A percentile compares a stretch with the other conserved stretches of the same genome.
phyloP scores from a whole-genome alignment of 1,140 invertebrate genomes.

The Euura saliciscinereae region DNA sequence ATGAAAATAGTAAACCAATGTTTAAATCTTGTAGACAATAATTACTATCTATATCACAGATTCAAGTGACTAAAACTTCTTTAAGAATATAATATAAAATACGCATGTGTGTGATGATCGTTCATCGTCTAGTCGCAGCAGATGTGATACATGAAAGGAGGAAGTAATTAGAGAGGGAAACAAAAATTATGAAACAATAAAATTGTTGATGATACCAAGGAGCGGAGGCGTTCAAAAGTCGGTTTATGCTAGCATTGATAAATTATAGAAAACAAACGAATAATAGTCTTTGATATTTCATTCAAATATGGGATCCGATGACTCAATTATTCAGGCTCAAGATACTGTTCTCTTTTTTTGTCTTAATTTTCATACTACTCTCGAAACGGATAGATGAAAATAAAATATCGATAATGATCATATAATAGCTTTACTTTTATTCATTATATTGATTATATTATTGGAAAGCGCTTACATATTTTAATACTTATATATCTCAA shows the following conservation, averaged over 20 bases:
- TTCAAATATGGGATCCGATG: too few relatives aligned
- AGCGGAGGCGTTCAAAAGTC: neutral
- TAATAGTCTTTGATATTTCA: too few relatives aligned
- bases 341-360: neutral
- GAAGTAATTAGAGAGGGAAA: neutral
- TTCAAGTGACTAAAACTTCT: constrained; percentile 61
- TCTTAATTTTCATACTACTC: neutral
- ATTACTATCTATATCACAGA: constrained; percentile 64
- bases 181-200: neutral
- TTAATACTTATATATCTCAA: constrained; percentile 2
- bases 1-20: constrained; percentile 56
- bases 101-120: constrained; percentile 39
- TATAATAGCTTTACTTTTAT: neutral
- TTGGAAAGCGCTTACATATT: neutral
- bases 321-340: neutral
- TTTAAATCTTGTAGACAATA: constrained; percentile 58
- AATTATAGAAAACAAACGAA: neutral
- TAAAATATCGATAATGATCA: neutral
- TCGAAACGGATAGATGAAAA: neutral
- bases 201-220: neutral
- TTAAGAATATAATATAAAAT: constrained; percentile 62
- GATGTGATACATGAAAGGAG: neutral
- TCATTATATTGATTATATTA: neutral
- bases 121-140: neutral
- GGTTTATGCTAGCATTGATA: constrained; percentile 1